These are phyloP conservation scores for Himalopsyche japonica DNA, from an alignment of 2,888 invertebrate genomes.

Conservation along the genomic window DNA sequence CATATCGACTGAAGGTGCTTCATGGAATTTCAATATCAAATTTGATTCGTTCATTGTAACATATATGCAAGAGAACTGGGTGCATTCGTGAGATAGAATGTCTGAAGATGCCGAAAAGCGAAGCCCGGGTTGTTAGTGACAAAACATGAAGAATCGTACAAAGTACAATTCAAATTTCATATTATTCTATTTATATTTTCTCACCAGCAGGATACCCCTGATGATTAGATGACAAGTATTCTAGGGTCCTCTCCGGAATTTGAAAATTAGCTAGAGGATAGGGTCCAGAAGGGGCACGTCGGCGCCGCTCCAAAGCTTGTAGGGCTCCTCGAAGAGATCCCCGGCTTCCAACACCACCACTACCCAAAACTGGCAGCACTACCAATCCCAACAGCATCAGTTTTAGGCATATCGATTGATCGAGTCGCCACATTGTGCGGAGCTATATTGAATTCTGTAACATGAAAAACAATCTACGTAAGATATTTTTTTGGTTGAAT, in stretches of 20 bases:
- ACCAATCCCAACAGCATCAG: conserved; percentile 44
- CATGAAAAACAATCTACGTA: neutral
- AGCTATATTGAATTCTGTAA: neutral
- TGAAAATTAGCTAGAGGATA: conserved; percentile 34
- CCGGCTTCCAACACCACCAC: conserved; percentile 43
- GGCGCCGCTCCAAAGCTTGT: conserved; percentile 59
- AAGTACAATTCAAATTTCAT: neutral
- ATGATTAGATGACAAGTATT: conserved; percentile 19
- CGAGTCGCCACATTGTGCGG: neutral
- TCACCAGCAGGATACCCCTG: conserved; percentile 23
- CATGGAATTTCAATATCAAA: too few relatives aligned
- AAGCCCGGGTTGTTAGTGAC: too few relatives aligned
- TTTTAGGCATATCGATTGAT: neutral
- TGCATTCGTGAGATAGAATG: too few relatives aligned
- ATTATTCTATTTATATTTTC: neutral
- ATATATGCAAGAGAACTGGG: too few relatives aligned
- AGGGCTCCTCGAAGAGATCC: conserved; percentile 59
- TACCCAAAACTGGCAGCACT: conserved; percentile 45
- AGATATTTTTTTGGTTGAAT: too few relatives aligned
- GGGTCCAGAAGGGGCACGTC: conserved; percentile 48
- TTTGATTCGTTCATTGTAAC: too few relatives aligned
- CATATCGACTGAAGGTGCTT: too few relatives aligned
- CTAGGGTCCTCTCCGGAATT: conserved; percentile 26
- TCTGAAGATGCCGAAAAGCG: too few relatives aligned
- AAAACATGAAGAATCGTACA: too few relatives aligned